These are phyloP conservation scores for Leptobrachium ailaonicum DNA, from an alignment of 2,113 vertebrate genomes.

Conservation along the genomic window DNA sequence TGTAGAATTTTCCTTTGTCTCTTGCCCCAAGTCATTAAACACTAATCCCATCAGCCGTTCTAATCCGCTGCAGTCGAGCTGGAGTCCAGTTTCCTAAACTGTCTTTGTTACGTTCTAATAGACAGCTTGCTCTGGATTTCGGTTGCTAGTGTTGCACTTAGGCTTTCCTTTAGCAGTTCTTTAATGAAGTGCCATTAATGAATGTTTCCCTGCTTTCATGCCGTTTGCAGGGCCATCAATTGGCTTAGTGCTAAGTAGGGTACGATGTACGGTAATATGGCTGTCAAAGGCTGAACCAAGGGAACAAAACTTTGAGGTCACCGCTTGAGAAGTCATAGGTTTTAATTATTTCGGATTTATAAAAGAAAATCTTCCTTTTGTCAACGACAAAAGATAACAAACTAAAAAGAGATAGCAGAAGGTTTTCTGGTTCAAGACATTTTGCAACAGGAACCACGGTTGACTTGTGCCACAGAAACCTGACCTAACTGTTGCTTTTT, in stretches of 20 bases:
- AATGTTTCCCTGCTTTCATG: conserved; percentile 78
- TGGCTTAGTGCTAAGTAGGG: conserved; percentile 75
- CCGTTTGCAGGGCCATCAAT: conserved; percentile 69
- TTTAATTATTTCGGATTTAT: conserved; percentile 82
- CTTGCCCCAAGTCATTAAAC: conserved; percentile 99
- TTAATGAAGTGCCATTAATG: conserved; percentile 88
- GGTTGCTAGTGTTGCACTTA: conserved; percentile 70
- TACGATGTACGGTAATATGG: conserved; percentile 73
- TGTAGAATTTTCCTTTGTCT: conserved; percentile 83
- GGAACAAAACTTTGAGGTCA: conserved; percentile 73
- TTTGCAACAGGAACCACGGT: conserved; percentile 70
- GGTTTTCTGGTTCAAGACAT: conserved; percentile 66
- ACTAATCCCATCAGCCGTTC: conserved; percentile 98
- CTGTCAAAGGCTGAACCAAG: conserved; percentile 77
- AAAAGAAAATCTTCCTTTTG: conserved; percentile 80
- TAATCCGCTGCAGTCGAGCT: conserved; percentile 90
- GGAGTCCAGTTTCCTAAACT: conserved; percentile 85
- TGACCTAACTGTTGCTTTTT: conserved; percentile 61
- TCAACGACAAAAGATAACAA: conserved; percentile 79
- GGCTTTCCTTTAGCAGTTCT: conserved; percentile 66
- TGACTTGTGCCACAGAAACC: conserved; percentile 74
- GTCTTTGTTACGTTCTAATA: conserved; percentile 83
- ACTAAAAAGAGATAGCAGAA: conserved; percentile 71
- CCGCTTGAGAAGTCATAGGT: conserved; percentile 66
- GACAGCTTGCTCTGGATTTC: conserved; percentile 77